phyloP scores from a whole-genome alignment of 2,113 vertebrate species.

The Delphinapterus leucas region DNA sequence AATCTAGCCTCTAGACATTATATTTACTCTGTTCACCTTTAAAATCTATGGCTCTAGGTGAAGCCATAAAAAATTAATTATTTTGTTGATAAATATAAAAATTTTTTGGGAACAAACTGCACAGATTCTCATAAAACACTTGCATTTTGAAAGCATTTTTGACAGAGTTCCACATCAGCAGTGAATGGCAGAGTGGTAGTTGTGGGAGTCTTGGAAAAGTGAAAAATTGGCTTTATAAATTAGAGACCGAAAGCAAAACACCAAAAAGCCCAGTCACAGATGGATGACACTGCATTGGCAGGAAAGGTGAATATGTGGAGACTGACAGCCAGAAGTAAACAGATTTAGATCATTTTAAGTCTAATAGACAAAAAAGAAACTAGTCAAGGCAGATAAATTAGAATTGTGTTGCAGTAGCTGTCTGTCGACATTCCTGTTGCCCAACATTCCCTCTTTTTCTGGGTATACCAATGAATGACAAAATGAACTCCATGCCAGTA shows the following conservation, averaged over 20 bases:
- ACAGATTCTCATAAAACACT: slow-evolving; percentile 44
- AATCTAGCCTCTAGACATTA: background rate
- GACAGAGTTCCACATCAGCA: slow-evolving; percentile 77
- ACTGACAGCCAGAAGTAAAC: slow-evolving; percentile 74
- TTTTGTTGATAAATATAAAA: slow-evolving; percentile 51
- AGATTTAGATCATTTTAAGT: slow-evolving; percentile 79
- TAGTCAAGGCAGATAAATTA: slow-evolving; percentile 72
- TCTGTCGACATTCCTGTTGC: slow-evolving; percentile 61
- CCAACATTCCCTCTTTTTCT: slow-evolving; percentile 53
- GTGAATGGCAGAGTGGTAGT: slow-evolving; percentile 76
- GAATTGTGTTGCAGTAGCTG: slow-evolving; percentile 66
- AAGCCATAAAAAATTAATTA: background rate
- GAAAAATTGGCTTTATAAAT: slow-evolving; percentile 78
- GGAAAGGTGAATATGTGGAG: slow-evolving; percentile 75
- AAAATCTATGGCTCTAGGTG: background rate
- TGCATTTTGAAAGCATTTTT: slow-evolving; percentile 78
- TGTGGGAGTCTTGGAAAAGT: slow-evolving; percentile 73
- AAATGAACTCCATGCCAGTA: slow-evolving; percentile 63
- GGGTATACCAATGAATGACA: slow-evolving; percentile 62
- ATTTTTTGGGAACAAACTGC: slow-evolving; percentile 32
- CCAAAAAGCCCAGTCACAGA: slow-evolving; percentile 76
- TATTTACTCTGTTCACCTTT: slow-evolving; percentile 11
- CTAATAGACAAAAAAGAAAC: slow-evolving; percentile 71
- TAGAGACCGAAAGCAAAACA: slow-evolving; percentile 75
- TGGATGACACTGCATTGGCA: slow-evolving; percentile 75